A percentile compares a stretch with the other conserved stretches of the same genome.
phyloP scores from a whole-genome alignment of 2,113 vertebrate genomes.

The Mormyrus lacerda region DNA sequence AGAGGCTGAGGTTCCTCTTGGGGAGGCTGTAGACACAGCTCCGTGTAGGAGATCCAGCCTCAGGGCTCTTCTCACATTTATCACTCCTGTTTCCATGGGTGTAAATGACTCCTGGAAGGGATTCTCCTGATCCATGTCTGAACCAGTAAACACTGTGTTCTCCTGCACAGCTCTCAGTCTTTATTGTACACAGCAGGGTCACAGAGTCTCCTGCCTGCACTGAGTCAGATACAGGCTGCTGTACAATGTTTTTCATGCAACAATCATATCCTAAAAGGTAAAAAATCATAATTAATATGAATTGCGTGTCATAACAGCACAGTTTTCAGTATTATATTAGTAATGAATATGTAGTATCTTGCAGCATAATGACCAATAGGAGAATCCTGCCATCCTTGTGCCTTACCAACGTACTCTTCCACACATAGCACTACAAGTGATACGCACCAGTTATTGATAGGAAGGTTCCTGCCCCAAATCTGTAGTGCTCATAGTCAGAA shows the following conservation, averaged over 20 bases:
- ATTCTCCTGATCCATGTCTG: not conserved
- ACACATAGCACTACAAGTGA: not conserved
- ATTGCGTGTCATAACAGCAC: not conserved
- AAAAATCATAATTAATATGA: not conserved
- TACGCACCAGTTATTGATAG: not conserved
- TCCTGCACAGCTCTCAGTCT: conserved; percentile 28
- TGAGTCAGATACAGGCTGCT: conserved; percentile 22
- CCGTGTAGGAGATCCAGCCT: too few species aligned
- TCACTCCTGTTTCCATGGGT: too few species aligned
- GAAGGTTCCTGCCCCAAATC: conserved; percentile 9
- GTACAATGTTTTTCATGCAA: conserved; percentile 16
- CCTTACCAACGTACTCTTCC: not conserved
- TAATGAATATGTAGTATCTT: too few species aligned
- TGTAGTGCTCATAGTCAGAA: conserved; percentile 1
- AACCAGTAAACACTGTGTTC: conserved; percentile 47
- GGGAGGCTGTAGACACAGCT: too few species aligned
- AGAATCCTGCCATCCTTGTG: not conserved
- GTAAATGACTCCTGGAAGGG: too few species aligned
- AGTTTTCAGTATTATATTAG: not conserved
- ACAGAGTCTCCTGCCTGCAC: conserved; percentile 36
- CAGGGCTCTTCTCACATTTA: too few species aligned
- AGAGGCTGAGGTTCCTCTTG: conserved; percentile 11
- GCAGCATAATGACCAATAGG: not conserved
- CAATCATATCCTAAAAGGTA: not conserved
- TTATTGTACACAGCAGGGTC: conserved; percentile 38